Conservation (phyloP, 2,113 vertebrate species). For the Chrysemys picta region DNA sequence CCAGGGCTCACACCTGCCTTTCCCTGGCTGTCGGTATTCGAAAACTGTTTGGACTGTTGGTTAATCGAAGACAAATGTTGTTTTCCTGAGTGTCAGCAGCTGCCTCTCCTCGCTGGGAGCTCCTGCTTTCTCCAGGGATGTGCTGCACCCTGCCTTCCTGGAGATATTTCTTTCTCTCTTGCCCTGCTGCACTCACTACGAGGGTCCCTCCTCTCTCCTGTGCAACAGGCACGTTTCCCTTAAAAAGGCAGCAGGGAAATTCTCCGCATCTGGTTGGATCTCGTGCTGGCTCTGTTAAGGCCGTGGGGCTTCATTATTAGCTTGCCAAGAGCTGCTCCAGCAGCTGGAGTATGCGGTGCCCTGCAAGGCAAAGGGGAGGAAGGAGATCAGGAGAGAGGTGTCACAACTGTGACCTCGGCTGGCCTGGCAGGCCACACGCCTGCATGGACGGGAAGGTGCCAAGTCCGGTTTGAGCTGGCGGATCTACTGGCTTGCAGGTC, state of each 20-base stretch:
- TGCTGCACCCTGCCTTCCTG: not conserved
- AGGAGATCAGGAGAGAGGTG: not conserved
- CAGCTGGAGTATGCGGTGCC: not conserved
- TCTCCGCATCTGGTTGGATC: slow-evolving; percentile 34
- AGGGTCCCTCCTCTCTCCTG: not conserved
- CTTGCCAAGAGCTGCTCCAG: not conserved
- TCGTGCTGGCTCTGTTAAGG: not conserved
- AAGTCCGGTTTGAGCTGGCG: not conserved
- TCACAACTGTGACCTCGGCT: not conserved
- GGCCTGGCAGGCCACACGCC: not conserved
- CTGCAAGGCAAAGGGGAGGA: not conserved
- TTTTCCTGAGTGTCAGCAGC: rapidly evolving
- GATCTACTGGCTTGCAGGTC: not conserved
- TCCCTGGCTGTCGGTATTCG: not conserved
- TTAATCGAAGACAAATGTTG: not conserved
- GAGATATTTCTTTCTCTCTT: not conserved
- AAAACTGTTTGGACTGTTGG: not conserved
- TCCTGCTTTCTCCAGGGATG: not conserved
- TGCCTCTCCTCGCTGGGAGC: too few relatives aligned
- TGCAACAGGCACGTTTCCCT: not conserved
- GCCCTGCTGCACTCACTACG: not conserved
- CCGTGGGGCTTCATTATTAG: not conserved
- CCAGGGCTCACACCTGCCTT: not conserved
- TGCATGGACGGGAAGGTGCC: not conserved
- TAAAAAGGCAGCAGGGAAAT: slow-evolving; percentile 48